phyloP scores from a whole-genome alignment of 2,113 vertebrate genomes.

The Chionomys nivalis region DNA sequence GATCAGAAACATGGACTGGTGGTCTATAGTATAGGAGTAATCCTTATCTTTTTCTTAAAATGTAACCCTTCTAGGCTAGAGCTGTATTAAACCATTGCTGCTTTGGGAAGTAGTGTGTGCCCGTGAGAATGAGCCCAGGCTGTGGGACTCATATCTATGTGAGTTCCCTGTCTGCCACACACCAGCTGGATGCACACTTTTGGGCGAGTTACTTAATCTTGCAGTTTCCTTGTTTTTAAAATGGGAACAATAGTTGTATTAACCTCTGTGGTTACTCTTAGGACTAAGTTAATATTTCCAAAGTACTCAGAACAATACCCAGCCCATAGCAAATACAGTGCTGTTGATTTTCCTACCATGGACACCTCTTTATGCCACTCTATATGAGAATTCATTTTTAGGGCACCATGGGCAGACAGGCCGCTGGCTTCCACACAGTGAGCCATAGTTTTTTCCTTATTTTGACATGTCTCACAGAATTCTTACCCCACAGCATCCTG shows the following conservation, averaged over 20 bases:
- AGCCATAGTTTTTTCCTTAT: neutral
- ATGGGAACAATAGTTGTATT: neutral
- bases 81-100: neutral
- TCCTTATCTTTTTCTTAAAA: neutral
- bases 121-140: neutral
- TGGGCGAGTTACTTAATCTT: neutral
- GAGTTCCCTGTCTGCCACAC: rapidly evolving
- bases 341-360: neutral
- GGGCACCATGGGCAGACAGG: neutral
- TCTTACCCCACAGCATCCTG: neutral
- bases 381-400: neutral
- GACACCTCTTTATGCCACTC: neutral
- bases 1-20: neutral
- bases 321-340: neutral
- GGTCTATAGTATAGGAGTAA: neutral
- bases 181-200: neutral
- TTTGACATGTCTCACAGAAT: neutral
- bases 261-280: neutral
- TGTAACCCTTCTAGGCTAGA: neutral
- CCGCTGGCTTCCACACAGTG: neutral
- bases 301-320: neutral
- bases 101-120: neutral
- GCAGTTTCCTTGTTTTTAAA: neutral
- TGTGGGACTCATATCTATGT: neutral
- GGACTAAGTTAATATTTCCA: neutral